Percentiles rank a stretch among this genome's conserved stretches.
Conservation (phyloP, 2,797 vertebrate species). For the Silurus lanzhouensis region DNA sequence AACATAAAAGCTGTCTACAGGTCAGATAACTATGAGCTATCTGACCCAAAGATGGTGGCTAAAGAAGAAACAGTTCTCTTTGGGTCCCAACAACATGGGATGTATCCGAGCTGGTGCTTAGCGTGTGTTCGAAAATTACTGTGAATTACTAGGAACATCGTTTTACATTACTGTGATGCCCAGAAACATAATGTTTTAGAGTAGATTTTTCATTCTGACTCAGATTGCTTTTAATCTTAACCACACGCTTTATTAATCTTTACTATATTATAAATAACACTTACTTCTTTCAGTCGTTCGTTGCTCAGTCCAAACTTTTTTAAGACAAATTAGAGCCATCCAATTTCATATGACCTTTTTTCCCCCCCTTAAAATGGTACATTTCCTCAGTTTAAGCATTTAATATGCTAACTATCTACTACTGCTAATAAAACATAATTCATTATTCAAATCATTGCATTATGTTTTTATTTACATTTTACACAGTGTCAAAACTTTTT, state of each 20-base stretch:
- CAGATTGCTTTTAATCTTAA: background rate
- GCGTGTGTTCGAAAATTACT: background rate
- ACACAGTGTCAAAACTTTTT: background rate
- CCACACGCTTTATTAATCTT: background rate
- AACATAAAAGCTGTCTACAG: background rate
- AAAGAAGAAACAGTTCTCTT: background rate
- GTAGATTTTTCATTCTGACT: background rate
- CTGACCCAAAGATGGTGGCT: background rate
- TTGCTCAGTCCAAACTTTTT: too few relatives aligned
- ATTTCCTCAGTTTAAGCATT: too few relatives aligned
- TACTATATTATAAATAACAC: too few relatives aligned
- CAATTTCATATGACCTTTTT: too few relatives aligned
- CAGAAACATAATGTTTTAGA: conserved; percentile 10
- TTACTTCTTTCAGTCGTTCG: too few relatives aligned
- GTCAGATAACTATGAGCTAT: background rate
- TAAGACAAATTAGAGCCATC: too few relatives aligned
- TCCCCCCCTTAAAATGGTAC: too few relatives aligned
- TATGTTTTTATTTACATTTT: too few relatives aligned
- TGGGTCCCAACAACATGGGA: background rate
- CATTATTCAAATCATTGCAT: too few relatives aligned
- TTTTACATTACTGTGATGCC: background rate
- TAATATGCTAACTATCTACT: too few relatives aligned
- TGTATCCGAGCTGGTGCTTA: background rate
- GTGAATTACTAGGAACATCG: background rate
- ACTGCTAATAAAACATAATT: too few relatives aligned